phyloP scores from a whole-genome alignment of 92 coral and sea anemone species.

The Desmophyllum pertusum region DNA sequence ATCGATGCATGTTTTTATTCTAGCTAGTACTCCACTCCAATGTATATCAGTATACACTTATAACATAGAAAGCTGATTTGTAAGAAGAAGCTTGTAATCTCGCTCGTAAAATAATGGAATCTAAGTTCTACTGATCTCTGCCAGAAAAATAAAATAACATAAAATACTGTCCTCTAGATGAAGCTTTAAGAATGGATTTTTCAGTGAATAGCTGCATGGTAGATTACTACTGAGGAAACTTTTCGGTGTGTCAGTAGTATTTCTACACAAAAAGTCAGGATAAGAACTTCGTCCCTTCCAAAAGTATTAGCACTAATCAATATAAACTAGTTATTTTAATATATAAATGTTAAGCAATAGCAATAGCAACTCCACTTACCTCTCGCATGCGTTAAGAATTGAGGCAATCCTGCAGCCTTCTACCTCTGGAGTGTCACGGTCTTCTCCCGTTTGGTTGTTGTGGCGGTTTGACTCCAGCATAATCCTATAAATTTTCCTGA shows the following conservation, averaged over 20 bases:
- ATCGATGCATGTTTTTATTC: no score
- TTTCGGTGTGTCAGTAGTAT: not conserved
- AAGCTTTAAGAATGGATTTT: not conserved
- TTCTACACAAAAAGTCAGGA: not conserved
- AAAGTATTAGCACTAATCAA: not conserved
- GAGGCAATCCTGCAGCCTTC: not conserved
- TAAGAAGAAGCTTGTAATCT: not conserved
- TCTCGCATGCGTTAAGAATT: not conserved
- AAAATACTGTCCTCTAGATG: not conserved
- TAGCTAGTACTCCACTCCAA: no score
- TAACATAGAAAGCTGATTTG: no score
- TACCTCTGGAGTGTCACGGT: not conserved
- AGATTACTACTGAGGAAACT: no score
- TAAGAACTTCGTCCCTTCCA: not conserved
- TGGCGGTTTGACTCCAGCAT: not conserved
- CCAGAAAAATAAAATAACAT: not conserved
- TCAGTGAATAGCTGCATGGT: no score
- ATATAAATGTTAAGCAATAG: not conserved
- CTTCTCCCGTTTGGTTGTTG: not conserved
- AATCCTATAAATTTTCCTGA: not conserved
- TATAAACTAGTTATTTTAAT: not conserved
- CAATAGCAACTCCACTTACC: not conserved
- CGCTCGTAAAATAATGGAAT: not conserved
- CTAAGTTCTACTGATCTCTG: not conserved
- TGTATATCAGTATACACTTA: no score